Evolutionary conservation across 2,888 invertebrate species (phyloP), one percentile per base, ranked within the genome.

Genomic region (Chrysopilus asiliformis): DNA sequence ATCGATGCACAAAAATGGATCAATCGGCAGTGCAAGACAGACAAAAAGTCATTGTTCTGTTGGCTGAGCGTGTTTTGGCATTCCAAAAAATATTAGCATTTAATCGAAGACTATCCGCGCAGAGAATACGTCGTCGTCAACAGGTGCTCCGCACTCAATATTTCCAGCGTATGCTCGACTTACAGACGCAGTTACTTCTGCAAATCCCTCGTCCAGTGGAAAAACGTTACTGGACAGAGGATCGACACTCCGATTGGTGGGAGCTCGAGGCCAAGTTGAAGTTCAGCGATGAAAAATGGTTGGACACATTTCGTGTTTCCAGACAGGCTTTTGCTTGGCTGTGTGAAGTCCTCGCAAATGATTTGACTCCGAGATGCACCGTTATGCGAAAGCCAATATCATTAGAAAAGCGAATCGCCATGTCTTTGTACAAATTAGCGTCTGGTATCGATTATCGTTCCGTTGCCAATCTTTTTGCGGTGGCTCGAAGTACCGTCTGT

Each of bases 381-480:
- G 40, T 38, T 14, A 41, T 45, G 12, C 46, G 45, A 13, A 47
- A 47, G 13, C 33, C 47, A 2, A 50, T 57, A 4, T 45, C 53
- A 4, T 36, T 53, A 1, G 56, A 59, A 10, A 54, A 57, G n/a
- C 51, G 55, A 36, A 49, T 60, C 1, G 59, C 58, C 0, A 41
- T 60, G 28, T 52, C 56, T 0, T 39, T 60, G 2, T 56, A 52
- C 36, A 53, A 56, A 20, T 38, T 61, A 38, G 55, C 62, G n/a
- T 53, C 53, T 6, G 60, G 61, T 0, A 49, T 49, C 6, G 53
- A 53, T 7, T 55, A 57, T 24, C 49, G 51, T 2, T 38, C 52
- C 1, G 53, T 60, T 4, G 51, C 57, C 1, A 45, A 49, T 16
- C 44, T 52, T 13, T 60, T 60, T 38, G 48, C 50, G 3, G 45